phyloP scores from a whole-genome alignment of 2,888 invertebrate genomes.

The Diogma glabrata region DNA sequence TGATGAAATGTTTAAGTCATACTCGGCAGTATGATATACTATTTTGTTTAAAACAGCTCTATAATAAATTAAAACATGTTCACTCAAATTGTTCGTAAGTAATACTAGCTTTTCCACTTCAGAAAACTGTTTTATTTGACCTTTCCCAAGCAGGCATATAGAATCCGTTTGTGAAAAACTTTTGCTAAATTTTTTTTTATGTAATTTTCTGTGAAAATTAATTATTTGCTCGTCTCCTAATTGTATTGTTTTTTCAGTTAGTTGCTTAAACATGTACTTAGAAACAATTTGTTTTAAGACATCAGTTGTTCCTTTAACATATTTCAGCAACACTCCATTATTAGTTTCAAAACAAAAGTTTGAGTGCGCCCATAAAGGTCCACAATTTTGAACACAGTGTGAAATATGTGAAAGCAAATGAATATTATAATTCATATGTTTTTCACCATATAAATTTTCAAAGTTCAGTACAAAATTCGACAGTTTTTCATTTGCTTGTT shows the following conservation, averaged over 20 bases:
- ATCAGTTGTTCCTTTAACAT: neutral
- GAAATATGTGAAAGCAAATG: slow-evolving; percentile 4
- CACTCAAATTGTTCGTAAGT: neutral
- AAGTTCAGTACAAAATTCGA: neutral
- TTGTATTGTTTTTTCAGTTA: neutral
- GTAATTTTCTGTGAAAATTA: neutral
- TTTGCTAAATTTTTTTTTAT: neutral
- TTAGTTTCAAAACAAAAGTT: slow-evolving; percentile 1
- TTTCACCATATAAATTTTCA: slow-evolving; percentile 10
- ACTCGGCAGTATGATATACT: neutral
- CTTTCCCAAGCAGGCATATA: neutral
- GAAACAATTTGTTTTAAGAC: slow-evolving; percentile 7
- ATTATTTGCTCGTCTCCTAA: neutral
- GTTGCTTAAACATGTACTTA: neutral
- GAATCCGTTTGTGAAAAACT: neutral
- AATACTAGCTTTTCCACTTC: neutral
- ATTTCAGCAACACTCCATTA: neutral
- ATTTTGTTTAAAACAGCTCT: neutral
- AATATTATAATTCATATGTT: slow-evolving; percentile 8
- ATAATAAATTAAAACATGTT: neutral
- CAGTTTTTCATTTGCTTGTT: neutral
- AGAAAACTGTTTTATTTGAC: neutral
- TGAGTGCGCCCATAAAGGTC: slow-evolving; percentile 7
- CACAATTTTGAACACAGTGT: neutral
- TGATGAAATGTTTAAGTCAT: neutral